Percentiles rank a stretch among this genome's conserved stretches.
Evolutionary conservation across 1,140 invertebrate genomes (phyloP).

Genomic region (Anoplophora glabripennis): DNA sequence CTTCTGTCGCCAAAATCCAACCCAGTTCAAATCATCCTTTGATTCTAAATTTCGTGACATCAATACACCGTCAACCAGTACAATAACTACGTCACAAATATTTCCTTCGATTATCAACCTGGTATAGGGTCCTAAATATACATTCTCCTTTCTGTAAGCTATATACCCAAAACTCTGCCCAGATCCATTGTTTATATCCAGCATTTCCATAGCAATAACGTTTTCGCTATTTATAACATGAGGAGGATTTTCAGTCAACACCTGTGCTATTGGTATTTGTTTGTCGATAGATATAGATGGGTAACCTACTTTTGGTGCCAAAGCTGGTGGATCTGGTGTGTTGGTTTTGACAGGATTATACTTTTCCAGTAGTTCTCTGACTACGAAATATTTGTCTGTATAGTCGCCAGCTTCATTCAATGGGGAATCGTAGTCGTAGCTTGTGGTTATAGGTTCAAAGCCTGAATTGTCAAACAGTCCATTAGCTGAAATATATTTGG

Average conservation of each 20-base stretch:
- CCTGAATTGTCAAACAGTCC: not conserved
- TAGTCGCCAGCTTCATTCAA: slow-evolving; percentile 54
- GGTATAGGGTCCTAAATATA: slow-evolving; percentile 34
- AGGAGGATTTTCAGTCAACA: too few species aligned
- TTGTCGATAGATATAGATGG: slow-evolving; percentile 18
- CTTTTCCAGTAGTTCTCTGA: slow-evolving; percentile 41
- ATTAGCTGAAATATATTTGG: not conserved
- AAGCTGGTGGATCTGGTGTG: slow-evolving; percentile 40
- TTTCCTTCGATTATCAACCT: slow-evolving; percentile 49
- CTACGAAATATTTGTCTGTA: slow-evolving; percentile 50
- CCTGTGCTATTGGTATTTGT: slow-evolving; percentile 25
- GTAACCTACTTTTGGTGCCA: not conserved
- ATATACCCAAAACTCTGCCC: slow-evolving; percentile 63
- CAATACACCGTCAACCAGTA: slow-evolving; percentile 50
- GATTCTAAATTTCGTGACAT: slow-evolving; percentile 44
- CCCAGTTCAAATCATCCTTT: slow-evolving; percentile 44
- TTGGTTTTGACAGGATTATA: slow-evolving; percentile 49
- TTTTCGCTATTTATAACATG: too few species aligned
- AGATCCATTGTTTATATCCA: slow-evolving; percentile 53
- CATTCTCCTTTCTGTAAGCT: slow-evolving; percentile 50
- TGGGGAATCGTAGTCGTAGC: slow-evolving; percentile 58
- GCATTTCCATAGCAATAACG: slow-evolving; percentile 56
- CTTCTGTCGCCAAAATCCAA: slow-evolving; percentile 52
- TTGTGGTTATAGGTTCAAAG: slow-evolving; percentile 30
- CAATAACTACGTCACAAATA: slow-evolving; percentile 56